These are phyloP conservation scores for Schizopygopsis pylzovi DNA, from an alignment of 2,797 vertebrate genomes.

Conservation along the genomic window DNA sequence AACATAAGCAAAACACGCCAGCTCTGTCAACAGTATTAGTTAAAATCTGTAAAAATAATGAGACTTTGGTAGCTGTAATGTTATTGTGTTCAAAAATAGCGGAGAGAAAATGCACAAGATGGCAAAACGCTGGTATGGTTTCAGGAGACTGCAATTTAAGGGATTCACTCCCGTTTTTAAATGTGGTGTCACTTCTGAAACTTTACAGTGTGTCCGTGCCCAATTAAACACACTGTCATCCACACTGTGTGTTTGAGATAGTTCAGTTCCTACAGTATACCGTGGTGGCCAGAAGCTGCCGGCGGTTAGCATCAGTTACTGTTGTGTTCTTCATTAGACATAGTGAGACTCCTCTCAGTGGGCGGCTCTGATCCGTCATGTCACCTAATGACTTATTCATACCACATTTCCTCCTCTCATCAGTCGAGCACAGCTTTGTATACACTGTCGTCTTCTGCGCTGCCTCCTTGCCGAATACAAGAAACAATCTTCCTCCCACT, in stretches of 20 bases:
- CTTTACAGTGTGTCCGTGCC: background rate
- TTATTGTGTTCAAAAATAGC: background rate
- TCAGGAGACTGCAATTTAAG: background rate
- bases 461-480: constrained; percentile 16
- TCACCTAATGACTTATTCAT: constrained; percentile 70
- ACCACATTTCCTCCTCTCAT: constrained; percentile 58
- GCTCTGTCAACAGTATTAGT: background rate
- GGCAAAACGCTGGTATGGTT: background rate
- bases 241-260: background rate
- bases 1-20: background rate
- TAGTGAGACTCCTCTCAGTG: constrained; percentile 45
- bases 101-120: background rate
- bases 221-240: background rate
- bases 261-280: background rate
- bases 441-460: constrained; percentile 25
- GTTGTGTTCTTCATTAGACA: background rate
- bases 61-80: background rate
- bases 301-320: background rate
- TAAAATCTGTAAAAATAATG: background rate
- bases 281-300: background rate
- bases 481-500: constrained; percentile 36
- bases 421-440: constrained; percentile 46
- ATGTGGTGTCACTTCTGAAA: background rate
- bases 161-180: background rate
- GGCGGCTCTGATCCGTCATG: constrained; percentile 50